Percentiles rank a stretch among this genome's conserved stretches.
phyloP scores from a whole-genome alignment of 2,888 invertebrate genomes.

The Entomobrya multifasciata region DNA sequence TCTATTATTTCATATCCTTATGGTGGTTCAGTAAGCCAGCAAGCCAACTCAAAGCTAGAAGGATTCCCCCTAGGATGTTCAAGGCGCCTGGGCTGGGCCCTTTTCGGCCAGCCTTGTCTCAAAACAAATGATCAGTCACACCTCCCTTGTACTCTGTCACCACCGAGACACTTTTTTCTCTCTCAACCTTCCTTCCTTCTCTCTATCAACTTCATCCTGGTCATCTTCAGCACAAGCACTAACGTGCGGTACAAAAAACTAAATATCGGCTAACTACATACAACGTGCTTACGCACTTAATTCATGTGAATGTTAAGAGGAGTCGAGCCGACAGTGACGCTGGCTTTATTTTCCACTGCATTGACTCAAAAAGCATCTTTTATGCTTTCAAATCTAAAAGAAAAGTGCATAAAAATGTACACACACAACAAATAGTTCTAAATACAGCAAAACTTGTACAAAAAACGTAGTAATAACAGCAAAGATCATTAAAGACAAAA shows the following conservation, averaged over 20 bases:
- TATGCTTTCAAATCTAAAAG: neutral
- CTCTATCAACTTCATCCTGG: conserved; percentile 43
- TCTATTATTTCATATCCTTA: neutral
- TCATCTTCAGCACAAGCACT: neutral
- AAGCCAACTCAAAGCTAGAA: conserved; percentile 48
- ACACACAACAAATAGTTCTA: too few relatives aligned
- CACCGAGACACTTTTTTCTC: conserved; percentile 79
- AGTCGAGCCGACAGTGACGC: conserved; percentile 43
- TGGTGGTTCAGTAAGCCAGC: neutral
- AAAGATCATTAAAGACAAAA: conserved; percentile 33
- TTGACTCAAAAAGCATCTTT: conserved; percentile 17
- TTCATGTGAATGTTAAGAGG: conserved; percentile 39
- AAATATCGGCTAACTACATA: neutral
- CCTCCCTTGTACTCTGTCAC: conserved; percentile 80
- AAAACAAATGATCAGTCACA: conserved; percentile 80
- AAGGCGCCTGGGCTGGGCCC: conserved; percentile 80
- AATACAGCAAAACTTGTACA: conserved; percentile 67
- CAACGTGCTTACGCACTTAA: conserved; percentile 11
- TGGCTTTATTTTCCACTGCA: conserved; percentile 14
- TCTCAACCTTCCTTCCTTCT: conserved; percentile 66
- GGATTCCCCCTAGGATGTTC: conserved; percentile 78
- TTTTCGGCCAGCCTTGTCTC: conserved; percentile 80
- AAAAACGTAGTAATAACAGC: conserved; percentile 33
- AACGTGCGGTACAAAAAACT: neutral
- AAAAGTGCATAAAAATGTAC: too few relatives aligned